Conservation (phyloP, 2,797 vertebrate species). For the Tachyglossus aculeatus region DNA sequence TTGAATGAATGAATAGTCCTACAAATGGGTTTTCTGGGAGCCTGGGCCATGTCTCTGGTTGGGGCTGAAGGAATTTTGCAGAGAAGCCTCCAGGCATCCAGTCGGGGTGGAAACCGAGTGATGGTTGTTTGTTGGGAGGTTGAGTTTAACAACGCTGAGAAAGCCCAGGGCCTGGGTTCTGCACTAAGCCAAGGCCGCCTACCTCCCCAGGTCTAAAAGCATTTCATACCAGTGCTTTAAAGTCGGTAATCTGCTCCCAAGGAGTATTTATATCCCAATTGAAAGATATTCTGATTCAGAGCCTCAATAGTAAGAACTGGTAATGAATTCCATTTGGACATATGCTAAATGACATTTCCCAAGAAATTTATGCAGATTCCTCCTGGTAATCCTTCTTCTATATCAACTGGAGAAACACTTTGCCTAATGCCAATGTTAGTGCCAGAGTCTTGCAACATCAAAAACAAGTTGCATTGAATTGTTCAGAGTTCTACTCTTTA, state of each 20-base stretch:
- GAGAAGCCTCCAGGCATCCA: too few relatives aligned
- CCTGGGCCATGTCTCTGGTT: too few relatives aligned
- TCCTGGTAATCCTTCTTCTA: conserved; percentile 60
- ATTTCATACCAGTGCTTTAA: conserved; percentile 10
- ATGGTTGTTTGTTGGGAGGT: neutral
- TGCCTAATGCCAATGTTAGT: conserved; percentile 49
- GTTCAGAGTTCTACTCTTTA: conserved; percentile 26
- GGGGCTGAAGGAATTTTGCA: too few relatives aligned
- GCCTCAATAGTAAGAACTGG: conserved; percentile 19
- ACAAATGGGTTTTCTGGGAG: too few relatives aligned
- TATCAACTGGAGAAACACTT: conserved; percentile 53
- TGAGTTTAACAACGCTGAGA: neutral
- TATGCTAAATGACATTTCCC: conserved; percentile 57
- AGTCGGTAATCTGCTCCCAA: conserved; percentile 34
- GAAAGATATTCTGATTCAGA: conserved; percentile 36
- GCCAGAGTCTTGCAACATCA: conserved; percentile 24
- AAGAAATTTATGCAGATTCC: conserved; percentile 60
- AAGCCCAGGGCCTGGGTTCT: neutral
- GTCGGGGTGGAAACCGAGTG: too few relatives aligned
- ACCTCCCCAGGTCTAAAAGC: neutral
- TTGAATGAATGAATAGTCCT: too few relatives aligned
- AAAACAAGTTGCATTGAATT: conserved; percentile 32
- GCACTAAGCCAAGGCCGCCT: too few relatives aligned
- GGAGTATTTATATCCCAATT: conserved; percentile 37
- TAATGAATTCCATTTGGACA: conserved; percentile 53